Percentiles rank a stretch among this genome's conserved stretches.
Conservation (phyloP, 1,140 invertebrate genomes). For the Metopolophium dirhodum region DNA sequence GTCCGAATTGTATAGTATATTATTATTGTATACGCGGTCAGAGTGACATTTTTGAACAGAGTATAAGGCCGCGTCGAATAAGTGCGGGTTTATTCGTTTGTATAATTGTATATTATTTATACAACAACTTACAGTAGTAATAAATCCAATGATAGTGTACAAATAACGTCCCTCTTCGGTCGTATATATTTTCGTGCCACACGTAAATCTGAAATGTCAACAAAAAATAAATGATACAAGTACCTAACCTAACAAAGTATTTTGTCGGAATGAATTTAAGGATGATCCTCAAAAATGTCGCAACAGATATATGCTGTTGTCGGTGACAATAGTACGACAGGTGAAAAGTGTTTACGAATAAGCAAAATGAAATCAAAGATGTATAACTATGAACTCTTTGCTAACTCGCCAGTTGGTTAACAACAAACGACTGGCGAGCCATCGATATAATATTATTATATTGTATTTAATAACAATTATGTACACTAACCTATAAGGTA, state of each 20-base stretch:
- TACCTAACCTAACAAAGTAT: too few species aligned
- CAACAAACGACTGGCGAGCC: too few species aligned
- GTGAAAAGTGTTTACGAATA: neutral
- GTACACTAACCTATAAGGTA: too few species aligned
- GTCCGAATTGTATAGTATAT: neutral
- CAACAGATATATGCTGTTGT: neutral
- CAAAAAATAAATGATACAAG: neutral
- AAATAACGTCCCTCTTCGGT: neutral
- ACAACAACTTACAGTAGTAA: neutral
- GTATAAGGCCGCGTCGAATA: neutral
- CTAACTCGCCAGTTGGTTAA: neutral
- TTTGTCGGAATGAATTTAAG: neutral
- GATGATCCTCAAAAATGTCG: neutral
- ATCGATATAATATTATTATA: too few species aligned
- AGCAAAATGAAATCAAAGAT: neutral
- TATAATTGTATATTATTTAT: conserved; percentile 1
- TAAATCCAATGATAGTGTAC: conserved; percentile 17
- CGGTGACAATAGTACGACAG: neutral
- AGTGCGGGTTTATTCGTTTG: neutral
- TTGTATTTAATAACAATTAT: too few species aligned
- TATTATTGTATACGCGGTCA: neutral
- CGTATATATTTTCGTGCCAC: neutral
- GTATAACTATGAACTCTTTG: neutral
- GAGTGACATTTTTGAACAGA: neutral
- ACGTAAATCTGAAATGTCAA: neutral